Base-by-base conservation (phyloP, 2,888 invertebrate species). In the Tiliacea aurago region DNA sequence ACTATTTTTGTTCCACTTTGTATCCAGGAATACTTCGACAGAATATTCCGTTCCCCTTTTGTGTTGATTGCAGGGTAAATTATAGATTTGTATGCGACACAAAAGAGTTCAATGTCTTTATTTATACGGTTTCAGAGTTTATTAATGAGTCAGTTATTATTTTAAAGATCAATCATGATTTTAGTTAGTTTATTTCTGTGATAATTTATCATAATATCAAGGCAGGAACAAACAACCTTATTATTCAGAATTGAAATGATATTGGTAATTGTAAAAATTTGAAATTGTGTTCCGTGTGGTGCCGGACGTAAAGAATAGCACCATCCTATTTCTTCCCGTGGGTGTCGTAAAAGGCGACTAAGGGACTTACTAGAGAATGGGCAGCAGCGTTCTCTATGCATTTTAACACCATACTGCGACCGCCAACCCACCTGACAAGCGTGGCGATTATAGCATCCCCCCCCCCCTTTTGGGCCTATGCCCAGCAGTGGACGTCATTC, bases 1-100 rank as follows among this genome's bases (percentile, higher is more conserved):
- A 72, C 49, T 77, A 73, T 73, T 73, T 73, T 73, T 49, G 51
- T 64, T 47, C 10, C 47, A 56, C 64, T 68, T 77, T 77, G 63
- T 58, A 7, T 56, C 51, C 56, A 43, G 47, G n/a, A 65, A 76
- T 66, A 69, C 51, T 64, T 37, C n/a, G 43, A 49, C 10, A 6
- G 28, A 76, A 80, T 80, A 73, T 64, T 64, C 13, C 33, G 43
- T 55, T 59, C 49, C 20, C n/a, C 20, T 41, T 51, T 28, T 55
- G 73, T 53, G 55, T 68, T 55, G 51, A 79, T 55, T 83, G 66
- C n/a, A 47, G 23, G 66, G 33, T 70, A 13, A 56, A 70, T 68
- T 20, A 81, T 59, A 70, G 13, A 65, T 65, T 43, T 53, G 13
- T 45, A 61, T n/a, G 41, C 23, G 47, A 15, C n/a, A 53, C 45